Evolutionary conservation across 2,888 invertebrate genomes (phyloP).

Genomic region (Euspilapteryx auroguttella): DNA sequence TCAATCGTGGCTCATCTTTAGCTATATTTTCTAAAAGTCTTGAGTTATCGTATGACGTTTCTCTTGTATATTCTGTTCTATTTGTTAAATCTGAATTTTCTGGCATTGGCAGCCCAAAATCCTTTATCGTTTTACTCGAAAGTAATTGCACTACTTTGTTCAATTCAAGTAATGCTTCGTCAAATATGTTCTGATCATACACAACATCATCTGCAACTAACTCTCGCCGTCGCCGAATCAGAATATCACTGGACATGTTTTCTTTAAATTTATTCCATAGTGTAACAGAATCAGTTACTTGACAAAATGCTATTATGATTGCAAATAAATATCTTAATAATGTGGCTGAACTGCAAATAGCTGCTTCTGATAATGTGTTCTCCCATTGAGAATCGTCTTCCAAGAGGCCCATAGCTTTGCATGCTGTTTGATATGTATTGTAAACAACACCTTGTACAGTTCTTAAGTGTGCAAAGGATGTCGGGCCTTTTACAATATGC

Average conservation of each 20-base stretch:
- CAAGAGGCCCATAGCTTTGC: constrained; percentile 10
- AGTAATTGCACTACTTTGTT: constrained; percentile 3
- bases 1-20: constrained; percentile 2
- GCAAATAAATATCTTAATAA: constrained; percentile 6
- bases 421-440: constrained; percentile 10
- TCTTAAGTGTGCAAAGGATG: constrained; percentile 12
- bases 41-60: constrained; percentile 1
- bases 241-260: constrained; percentile 10
- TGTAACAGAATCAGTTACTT: constrained; percentile 3
- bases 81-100: not conserved
- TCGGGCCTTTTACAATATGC: constrained; percentile 14
- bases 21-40: not conserved
- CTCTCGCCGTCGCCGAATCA: constrained; percentile 1
- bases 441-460: constrained; percentile 5
- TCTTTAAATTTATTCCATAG: constrained; percentile 6
- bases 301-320: constrained; percentile 5
- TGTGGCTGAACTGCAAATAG: constrained; percentile 2
- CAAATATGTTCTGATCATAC: constrained; percentile 3
- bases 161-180: constrained; percentile 4
- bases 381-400: constrained; percentile 16
- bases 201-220: not conserved
- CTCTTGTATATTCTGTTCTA: not conserved
- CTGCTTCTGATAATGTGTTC: constrained; percentile 8
- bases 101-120: constrained; percentile 6
- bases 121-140: constrained; percentile 2